Evolutionary conservation across 1,140 invertebrate species (phyloP).

Genomic region (Dendrolimus kikuchii): DNA sequence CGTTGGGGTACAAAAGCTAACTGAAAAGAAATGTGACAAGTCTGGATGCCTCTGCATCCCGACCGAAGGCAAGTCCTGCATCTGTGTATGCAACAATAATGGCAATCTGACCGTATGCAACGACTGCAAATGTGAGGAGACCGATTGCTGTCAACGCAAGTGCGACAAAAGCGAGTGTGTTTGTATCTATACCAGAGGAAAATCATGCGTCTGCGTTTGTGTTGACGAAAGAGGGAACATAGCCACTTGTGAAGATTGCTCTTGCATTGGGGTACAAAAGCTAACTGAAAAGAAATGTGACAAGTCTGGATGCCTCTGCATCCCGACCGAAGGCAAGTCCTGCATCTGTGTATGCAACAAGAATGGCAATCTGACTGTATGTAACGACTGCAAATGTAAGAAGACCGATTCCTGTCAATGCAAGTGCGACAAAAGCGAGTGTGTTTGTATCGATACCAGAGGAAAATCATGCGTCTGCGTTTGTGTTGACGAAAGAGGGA

Average conservation of each 20-base stretch:
- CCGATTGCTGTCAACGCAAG: slow-evolving; percentile 11
- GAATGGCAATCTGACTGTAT: slow-evolving; percentile 3
- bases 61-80: slow-evolving; percentile 23
- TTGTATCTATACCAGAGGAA: slow-evolving; percentile 13
- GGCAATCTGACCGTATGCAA: slow-evolving; percentile 23
- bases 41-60: slow-evolving; percentile 18
- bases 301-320: slow-evolving; percentile 19
- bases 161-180: slow-evolving; percentile 13
- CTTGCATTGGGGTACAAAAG: slow-evolving; percentile 4
- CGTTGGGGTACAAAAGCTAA: not conserved
- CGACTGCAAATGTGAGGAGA: slow-evolving; percentile 22
- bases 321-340: slow-evolving; percentile 12
- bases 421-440: no score
- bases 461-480: no score
- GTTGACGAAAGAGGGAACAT: slow-evolving; percentile 14
- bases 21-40: slow-evolving; percentile 14
- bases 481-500: no score
- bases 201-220: slow-evolving; percentile 18
- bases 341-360: slow-evolving; percentile 26
- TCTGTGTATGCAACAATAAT: slow-evolving; percentile 23
- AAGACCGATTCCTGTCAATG: not conserved
- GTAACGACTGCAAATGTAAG: slow-evolving; percentile 14
- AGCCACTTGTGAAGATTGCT: slow-evolving; percentile 13
- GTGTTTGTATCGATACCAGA: no score
- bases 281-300: slow-evolving; percentile 10